These are phyloP conservation scores for Odontocolon sp. DNA, from an alignment of 2,888 invertebrate species.

Conservation along the genomic window DNA sequence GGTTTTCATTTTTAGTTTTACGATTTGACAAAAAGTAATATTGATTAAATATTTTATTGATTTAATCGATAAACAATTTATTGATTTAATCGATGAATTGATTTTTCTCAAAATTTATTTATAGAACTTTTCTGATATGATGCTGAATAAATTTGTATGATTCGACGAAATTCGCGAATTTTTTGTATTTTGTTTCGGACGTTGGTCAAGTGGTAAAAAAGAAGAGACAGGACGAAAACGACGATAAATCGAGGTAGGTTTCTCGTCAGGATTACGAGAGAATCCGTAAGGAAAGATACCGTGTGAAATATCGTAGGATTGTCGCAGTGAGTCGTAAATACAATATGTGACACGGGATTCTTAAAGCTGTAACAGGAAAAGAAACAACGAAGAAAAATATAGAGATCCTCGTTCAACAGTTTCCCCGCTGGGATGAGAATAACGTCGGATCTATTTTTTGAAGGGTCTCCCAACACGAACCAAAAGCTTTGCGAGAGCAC, in stretches of 20 bases:
- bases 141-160: too few relatives aligned
- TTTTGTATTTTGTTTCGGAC: too few relatives aligned
- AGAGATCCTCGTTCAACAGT: neutral
- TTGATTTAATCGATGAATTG: too few relatives aligned
- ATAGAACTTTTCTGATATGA: too few relatives aligned
- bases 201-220: too few relatives aligned
- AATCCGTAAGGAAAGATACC: conserved; percentile 26
- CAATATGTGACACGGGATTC: conserved; percentile 5
- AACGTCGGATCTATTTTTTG: neutral
- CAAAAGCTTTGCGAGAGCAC: neutral
- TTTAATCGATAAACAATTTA: too few relatives aligned
- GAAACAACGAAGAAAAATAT: neutral
- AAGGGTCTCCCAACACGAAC: neutral
- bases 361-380: neutral
- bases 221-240: conserved; percentile 5
- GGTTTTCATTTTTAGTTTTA: too few relatives aligned
- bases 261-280: conserved; percentile 24
- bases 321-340: neutral
- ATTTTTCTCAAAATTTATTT: too few relatives aligned
- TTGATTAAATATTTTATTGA: too few relatives aligned
- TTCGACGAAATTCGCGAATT: too few relatives aligned
- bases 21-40: too few relatives aligned
- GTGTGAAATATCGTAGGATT: conserved; percentile 33
- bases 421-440: neutral
- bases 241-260: conserved; percentile 35